Conservation (phyloP, 2,888 invertebrate species). For the Patella ulyssiponensis region DNA sequence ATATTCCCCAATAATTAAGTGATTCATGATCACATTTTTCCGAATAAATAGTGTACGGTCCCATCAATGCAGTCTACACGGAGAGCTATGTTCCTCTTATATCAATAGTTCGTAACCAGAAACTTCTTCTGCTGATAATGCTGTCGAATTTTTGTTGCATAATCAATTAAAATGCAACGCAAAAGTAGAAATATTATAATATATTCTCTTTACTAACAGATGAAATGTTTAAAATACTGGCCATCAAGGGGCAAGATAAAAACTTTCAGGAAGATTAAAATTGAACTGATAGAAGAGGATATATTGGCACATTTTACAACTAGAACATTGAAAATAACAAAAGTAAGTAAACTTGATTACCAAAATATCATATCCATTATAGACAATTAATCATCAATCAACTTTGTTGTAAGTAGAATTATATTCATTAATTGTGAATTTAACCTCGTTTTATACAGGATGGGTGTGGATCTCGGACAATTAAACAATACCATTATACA, state of each 20-base stretch:
- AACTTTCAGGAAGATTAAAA: constrained; percentile 44
- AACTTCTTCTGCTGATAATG: too few species aligned
- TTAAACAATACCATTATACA: constrained; percentile 64
- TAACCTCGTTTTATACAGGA: constrained; percentile 4
- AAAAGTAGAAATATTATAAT: too few species aligned
- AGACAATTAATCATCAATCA: too few species aligned
- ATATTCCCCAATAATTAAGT: too few species aligned
- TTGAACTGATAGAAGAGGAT: constrained; percentile 42
- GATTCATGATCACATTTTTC: too few species aligned
- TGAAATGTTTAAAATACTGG: constrained; percentile 60
- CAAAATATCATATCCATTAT: background rate
- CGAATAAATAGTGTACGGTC: too few species aligned
- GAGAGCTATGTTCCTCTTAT: too few species aligned
- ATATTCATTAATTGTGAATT: background rate
- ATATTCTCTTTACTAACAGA: constrained; percentile 31
- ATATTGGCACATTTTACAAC: constrained; percentile 53
- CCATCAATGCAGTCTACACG: too few species aligned
- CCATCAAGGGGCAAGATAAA: constrained; percentile 42
- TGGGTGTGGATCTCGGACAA: constrained; percentile 11
- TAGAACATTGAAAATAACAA: constrained; percentile 43
- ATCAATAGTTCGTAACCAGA: too few species aligned
- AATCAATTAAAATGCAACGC: too few species aligned
- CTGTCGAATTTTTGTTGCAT: too few species aligned
- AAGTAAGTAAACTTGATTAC: constrained; percentile 27
- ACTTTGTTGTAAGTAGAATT: too few species aligned